These are phyloP conservation scores for Ia io DNA, from an alignment of 2,113 vertebrate genomes.

Conservation along the genomic window DNA sequence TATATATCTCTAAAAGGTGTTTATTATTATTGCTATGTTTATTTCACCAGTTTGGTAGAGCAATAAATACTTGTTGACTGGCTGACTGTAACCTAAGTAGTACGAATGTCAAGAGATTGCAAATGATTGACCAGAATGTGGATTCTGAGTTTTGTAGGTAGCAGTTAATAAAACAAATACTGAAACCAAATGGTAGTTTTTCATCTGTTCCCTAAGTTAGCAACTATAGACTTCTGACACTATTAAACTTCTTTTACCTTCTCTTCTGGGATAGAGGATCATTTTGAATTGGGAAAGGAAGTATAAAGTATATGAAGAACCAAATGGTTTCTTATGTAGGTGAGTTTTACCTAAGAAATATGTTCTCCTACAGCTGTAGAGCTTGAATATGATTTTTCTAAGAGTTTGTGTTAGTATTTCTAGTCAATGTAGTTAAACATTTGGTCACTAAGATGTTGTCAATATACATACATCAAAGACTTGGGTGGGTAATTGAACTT, in stretches of 20 bases:
- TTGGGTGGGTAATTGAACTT: not conserved
- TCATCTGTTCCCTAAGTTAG: not conserved
- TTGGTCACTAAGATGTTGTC: slow-evolving; percentile 3
- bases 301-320: not conserved
- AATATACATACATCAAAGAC: not conserved
- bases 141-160: slow-evolving; percentile 45
- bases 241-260: slow-evolving; percentile 27
- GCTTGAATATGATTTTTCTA: slow-evolving; percentile 2
- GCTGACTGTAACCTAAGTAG: slow-evolving; percentile 60
- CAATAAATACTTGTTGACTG: slow-evolving; percentile 67
- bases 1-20: not conserved
- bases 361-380: not conserved
- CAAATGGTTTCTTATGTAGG: not conserved
- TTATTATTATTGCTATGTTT: not conserved
- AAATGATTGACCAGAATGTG: slow-evolving; percentile 70
- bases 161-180: slow-evolving; percentile 44
- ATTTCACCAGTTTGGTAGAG: slow-evolving; percentile 35
- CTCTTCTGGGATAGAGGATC: not conserved
- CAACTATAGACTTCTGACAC: not conserved
- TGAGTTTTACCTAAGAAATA: slow-evolving; percentile 12
- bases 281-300: slow-evolving; percentile 19
- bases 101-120: slow-evolving; percentile 59
- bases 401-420: not conserved
- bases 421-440: slow-evolving; percentile 17
- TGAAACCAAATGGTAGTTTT: slow-evolving; percentile 38